Percentiles rank a stretch among this genome's conserved stretches.
phyloP scores from a whole-genome alignment of 2,888 invertebrate genomes.

The Aquatica leii region DNA sequence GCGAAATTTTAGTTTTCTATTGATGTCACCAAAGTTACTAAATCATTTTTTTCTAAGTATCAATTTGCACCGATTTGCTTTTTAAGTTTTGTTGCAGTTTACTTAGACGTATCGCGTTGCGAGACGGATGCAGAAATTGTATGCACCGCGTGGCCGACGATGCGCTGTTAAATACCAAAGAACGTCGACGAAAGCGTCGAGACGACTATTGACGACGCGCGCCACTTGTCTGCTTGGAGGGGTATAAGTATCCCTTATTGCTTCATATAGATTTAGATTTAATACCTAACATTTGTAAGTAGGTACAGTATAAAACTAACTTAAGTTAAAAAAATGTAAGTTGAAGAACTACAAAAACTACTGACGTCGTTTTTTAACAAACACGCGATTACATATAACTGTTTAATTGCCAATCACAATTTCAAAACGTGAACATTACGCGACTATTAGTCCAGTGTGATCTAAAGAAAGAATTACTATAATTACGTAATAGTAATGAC shows the following conservation, averaged over 20 bases:
- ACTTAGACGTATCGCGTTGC: slow-evolving; percentile 29
- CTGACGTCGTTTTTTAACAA: not conserved
- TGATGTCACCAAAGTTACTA: no score
- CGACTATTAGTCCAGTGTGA: no score
- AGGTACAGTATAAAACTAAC: not conserved
- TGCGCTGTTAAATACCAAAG: slow-evolving; percentile 57
- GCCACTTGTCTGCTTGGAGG: slow-evolving; percentile 53
- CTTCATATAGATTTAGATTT: slow-evolving; percentile 49
- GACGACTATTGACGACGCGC: slow-evolving; percentile 54
- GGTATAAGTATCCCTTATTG: slow-evolving; percentile 56
- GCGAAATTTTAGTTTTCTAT: slow-evolving; percentile 5
- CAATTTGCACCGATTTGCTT: slow-evolving; percentile 5
- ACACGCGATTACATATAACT: not conserved
- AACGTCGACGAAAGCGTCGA: slow-evolving; percentile 52
- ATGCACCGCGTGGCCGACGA: slow-evolving; percentile 54
- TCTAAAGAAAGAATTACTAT: no score
- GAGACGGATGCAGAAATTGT: slow-evolving; percentile 49
- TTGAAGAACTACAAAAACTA: not conserved
- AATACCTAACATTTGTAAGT: not conserved
- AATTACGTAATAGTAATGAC: no score
- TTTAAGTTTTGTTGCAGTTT: not conserved
- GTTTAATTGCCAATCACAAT: no score
- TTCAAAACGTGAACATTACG: no score
- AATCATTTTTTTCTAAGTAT: slow-evolving; percentile 8
- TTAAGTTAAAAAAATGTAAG: no score